These are phyloP conservation scores for Hyposoter didymator DNA, from an alignment of 2,888 invertebrate genomes.

Conservation along the genomic window DNA sequence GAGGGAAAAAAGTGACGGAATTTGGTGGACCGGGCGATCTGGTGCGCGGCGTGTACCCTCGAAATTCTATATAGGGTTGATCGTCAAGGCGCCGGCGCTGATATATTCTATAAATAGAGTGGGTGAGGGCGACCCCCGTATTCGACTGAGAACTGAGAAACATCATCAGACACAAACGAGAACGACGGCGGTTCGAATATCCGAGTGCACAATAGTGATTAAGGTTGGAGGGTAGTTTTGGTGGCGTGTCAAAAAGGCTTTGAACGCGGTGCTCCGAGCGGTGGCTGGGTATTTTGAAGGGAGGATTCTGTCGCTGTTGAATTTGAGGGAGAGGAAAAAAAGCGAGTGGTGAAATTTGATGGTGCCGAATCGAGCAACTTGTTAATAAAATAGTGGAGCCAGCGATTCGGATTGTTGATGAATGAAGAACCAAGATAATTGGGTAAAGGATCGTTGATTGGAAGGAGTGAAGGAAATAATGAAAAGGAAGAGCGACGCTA, in stretches of 20 bases:
- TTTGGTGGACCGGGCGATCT: background rate
- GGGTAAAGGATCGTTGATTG: background rate
- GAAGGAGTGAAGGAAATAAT: slow-evolving; percentile 13
- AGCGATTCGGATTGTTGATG: background rate
- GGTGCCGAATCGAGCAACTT: background rate
- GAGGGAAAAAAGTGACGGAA: background rate
- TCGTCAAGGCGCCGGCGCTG: slow-evolving; percentile 61
- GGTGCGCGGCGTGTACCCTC: slow-evolving; percentile 18
- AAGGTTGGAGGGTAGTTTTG: background rate
- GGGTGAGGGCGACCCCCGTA: slow-evolving; percentile 35
- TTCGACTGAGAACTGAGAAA: slow-evolving; percentile 31
- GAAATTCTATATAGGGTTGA: slow-evolving; percentile 46
- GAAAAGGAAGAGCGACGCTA: slow-evolving; percentile 22
- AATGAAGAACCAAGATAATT: background rate
- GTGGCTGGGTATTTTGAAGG: too few relatives aligned
- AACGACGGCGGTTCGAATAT: background rate
- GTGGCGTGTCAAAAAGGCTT: background rate
- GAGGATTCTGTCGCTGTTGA: too few relatives aligned
- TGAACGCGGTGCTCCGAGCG: background rate
- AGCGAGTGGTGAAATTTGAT: background rate
- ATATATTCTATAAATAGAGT: slow-evolving; percentile 54
- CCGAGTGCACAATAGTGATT: background rate
- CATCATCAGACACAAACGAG: slow-evolving; percentile 32
- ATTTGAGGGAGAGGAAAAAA: background rate
- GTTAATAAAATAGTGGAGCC: background rate